A percentile compares a stretch with the other conserved stretches of the same genome.
phyloP scores from a whole-genome alignment of 2,113 vertebrate genomes.

The Spizaetus ornatus region DNA sequence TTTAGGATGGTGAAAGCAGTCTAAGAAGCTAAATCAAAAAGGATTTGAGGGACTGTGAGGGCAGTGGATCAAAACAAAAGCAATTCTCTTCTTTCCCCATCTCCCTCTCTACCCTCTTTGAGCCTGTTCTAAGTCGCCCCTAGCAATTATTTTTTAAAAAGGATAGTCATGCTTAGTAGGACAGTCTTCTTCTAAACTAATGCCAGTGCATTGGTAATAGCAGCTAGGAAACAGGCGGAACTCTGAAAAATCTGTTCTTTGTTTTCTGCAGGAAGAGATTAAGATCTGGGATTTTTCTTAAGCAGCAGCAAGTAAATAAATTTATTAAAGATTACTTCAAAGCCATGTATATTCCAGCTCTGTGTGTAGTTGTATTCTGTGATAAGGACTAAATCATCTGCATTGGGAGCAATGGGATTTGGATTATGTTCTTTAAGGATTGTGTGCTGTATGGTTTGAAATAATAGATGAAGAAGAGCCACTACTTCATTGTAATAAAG shows the following conservation, averaged over 20 bases:
- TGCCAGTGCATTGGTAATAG: slow-evolving; percentile 26
- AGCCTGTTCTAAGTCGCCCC: background rate
- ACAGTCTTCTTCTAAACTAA: slow-evolving; percentile 17
- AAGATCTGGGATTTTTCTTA: slow-evolving; percentile 19
- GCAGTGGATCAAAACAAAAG: slow-evolving; percentile 28
- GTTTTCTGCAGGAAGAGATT: background rate
- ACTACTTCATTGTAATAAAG: background rate
- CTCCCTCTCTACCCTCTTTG: background rate
- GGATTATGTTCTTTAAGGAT: background rate
- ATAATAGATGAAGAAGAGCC: background rate
- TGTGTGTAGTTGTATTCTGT: background rate
- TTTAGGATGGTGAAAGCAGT: background rate
- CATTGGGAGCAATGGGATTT: background rate
- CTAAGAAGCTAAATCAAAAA: slow-evolving; percentile 14
- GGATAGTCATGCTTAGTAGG: background rate
- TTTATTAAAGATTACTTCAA: background rate
- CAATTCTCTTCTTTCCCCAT: slow-evolving; percentile 11
- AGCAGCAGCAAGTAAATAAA: background rate
- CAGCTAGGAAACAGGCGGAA: background rate
- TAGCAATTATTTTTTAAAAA: slow-evolving; percentile 22
- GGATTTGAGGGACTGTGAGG: background rate
- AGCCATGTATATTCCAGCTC: background rate
- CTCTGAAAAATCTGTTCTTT: slow-evolving; percentile 24
- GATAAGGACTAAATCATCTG: background rate
- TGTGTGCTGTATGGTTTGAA: background rate